Evolutionary conservation across 2,797 vertebrate species (phyloP), one percentile per base, ranked within the genome.

Genomic region (Phalloptychus januarius): DNA sequence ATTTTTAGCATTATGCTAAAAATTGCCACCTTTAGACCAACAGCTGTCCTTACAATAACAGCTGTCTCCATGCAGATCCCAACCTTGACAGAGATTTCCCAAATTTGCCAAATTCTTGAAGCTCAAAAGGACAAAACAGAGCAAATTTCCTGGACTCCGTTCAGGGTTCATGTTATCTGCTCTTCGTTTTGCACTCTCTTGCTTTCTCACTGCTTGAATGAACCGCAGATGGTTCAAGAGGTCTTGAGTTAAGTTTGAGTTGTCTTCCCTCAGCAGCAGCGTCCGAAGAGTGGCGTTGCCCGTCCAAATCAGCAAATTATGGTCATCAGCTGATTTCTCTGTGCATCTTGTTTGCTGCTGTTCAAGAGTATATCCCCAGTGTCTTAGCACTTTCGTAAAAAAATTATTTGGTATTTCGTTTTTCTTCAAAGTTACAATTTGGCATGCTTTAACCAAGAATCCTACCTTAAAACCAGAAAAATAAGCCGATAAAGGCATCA

Each of bases 401-500:
- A 45, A 44, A 45, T 81, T 67, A 20, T 80, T 79, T 74, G 44
- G 28, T 31, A 71, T 72, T 23, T 75, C 76, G 15, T 77, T 18
- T 20, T 71, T 45, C 58, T 82, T 81, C 72, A 3, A 46, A 71
- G 54, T 76, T 83, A 50, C 65, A 75, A 75, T 80, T 46, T 40
- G 74, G 28, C 76, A 72, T 80, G 70, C 63, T 84, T 87, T 80
- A 81, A 81, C 2, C 44, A 74, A 25, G n/a, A 87, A 40, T 85
- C 74, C 83, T 90, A 88, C 88, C 87, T 86, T 88, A 86, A 84
- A 87, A 85, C 61, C 74, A 83, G 75, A 85, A 76, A 81, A 67
- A 84, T 79, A 72, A 86, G 79, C 76, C 76, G 52, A 48, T 58
- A 74, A 45, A 56, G 74, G 16, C 10, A 40, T 31, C 0, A 12